Base-by-base conservation (phyloP, 2,888 invertebrate species). In the Drosophila ustulata region DNA sequence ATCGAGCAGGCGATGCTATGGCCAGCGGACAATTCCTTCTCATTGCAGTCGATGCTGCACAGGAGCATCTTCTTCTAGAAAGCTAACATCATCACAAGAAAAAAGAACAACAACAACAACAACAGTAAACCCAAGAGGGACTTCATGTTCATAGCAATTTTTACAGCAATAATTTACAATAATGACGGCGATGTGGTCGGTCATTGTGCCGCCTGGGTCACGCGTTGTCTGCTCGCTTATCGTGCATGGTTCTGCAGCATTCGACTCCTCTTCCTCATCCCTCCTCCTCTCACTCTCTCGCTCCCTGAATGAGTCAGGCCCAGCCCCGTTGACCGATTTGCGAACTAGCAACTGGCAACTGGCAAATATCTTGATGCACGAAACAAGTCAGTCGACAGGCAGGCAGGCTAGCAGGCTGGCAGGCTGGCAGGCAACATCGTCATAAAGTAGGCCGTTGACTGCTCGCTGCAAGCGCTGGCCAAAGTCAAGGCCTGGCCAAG, bases 361-460 rank as follows among this genome's bases (percentile, higher is more conserved):
- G 18, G 43, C 55, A 62, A 78, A 69, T 78, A 89, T 84, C 80
- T 86, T 75, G 88, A 83, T 89, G 78, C 89, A 89, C 86, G 89
- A 78, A 85, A 69, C 82, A 69, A 80, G 86, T 79, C 83, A 18
- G 66, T 46, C 26, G 45, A 37, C 37, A 37, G 37, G 37, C 37
- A 39, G 32, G 13, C 49, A 13, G 18, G 32, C 28, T 6, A 9
- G 11, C 26, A 3, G 37, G 25, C 34, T 6, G 32, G 32, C 50
- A 51, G 45, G 51, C 39, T 28, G 46, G 37, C 41, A 43, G 46
- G 52, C 46, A 59, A 32, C 68, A 64, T 63, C 41, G 65, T 57
- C 86, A 81, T 89, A 88, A 85, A 88, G 85, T 88, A 89, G 89
- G 90, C 85, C 90, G 89, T 87, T 87, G 90, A 89, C 90, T 82